phyloP scores from a whole-genome alignment of 2,797 vertebrate species.

The Dallia pectoralis region DNA sequence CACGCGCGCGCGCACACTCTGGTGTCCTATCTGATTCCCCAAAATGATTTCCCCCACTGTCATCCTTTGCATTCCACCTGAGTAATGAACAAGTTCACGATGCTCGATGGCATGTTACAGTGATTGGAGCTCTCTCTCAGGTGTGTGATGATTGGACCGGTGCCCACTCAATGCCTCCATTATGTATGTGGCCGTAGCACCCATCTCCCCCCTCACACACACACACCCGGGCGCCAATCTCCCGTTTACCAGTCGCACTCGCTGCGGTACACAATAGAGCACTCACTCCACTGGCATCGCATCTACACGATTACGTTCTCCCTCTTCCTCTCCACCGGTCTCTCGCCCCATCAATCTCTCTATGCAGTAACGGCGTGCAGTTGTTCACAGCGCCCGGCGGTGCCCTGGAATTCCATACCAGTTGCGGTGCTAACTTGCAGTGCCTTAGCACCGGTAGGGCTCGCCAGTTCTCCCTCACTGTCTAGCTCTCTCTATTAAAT shows the following conservation, averaged over 20 bases:
- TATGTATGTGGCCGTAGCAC: constrained; percentile 34
- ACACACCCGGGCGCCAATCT: background rate
- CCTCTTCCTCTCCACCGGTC: constrained; percentile 5
- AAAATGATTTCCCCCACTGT: background rate
- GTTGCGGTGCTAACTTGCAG: constrained; percentile 47
- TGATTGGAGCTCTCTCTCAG: constrained; percentile 10
- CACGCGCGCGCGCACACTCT: background rate
- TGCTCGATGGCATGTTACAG: background rate
- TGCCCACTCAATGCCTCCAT: constrained; percentile 5
- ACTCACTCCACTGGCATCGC: constrained; percentile 37
- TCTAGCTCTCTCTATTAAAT: constrained; percentile 72
- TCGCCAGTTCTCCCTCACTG: constrained; percentile 23
- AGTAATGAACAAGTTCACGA: background rate
- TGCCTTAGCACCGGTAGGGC: constrained; percentile 60
- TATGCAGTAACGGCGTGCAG: constrained; percentile 49
- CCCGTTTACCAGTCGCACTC: constrained; percentile 30
- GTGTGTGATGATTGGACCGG: constrained; percentile 15
- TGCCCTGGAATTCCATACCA: constrained; percentile 64
- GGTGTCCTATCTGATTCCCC: background rate
- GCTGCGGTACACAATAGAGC: constrained; percentile 49
- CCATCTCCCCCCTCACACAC: constrained; percentile 15
- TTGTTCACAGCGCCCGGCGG: constrained; percentile 46
- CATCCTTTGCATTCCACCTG: background rate
- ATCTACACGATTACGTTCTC: constrained; percentile 33
- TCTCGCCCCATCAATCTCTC: constrained; percentile 17